Evolutionary conservation across 2,888 invertebrate genomes (phyloP), one percentile per base, ranked within the genome.

Genomic region (Idaea aversata): DNA sequence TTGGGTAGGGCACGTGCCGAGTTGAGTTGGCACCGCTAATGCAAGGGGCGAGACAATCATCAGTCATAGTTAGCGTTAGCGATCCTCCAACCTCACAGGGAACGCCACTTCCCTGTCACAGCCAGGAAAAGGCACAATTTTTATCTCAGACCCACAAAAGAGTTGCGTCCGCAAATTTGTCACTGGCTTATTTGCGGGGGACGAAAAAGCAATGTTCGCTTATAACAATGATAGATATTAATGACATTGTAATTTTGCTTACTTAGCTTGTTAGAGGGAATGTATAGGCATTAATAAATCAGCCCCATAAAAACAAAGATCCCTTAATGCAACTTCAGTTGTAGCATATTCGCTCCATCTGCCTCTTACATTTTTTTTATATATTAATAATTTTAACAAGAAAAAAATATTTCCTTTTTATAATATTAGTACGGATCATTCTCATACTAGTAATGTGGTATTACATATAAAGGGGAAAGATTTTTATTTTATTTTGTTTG

Each of bases 101-200:
- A 74, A 81, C 79, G 75, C 70, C 77, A 67, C 78, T 73, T 72
- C 79, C 77, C 84, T 83, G 88, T 87, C 88, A 87, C 78, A 66
- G 72, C 69, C 89, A 88, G 84, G 85, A 84, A 85, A 87, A 85
- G 81, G 78, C 79, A 80, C 86, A 82, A 89, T 91, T 91, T 91
- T 91, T 90, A 91, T 90, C 88, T 82, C 82, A 73, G 75, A 74
- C 80, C 82, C 87, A 87, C 89, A 89, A 91, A 90, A 91, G 91
- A 91, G 91, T 91, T 91, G 88, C 80, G 79, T 79, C 76, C 77
- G 75, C 78, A 81, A 86, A 91, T 90, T 91, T 91, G 91, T 91
- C 90, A 90, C 82, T 78, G 84, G 83, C 82, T 87, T 88, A 88
- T 84, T 84, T 84, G 80, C 72, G 75, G 77, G 82, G 85, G 82